Conservation (phyloP, 2,113 vertebrate species). For the Mus musculus region GRCm39 chr15:86400001-86400500, state of each 20-base stretch:
- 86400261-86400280: not conserved
- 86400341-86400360: not conserved
- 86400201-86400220: not conserved
- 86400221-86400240: not conserved
- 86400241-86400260: not conserved
- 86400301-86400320: not conserved
- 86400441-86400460: not conserved
- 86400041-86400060: not conserved
- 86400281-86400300: not conserved
- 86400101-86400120: not conserved
- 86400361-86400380: not conserved
- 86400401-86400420: not conserved
- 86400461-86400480: not conserved
- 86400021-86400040: not conserved
- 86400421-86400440: not conserved
- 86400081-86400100: not conserved
- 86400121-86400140: not conserved
- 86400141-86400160: not conserved
- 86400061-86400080: not conserved
- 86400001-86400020: not conserved
- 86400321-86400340: not conserved
- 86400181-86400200: not conserved
- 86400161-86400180: not conserved
- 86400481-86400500: not conserved
- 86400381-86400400: not conserved